phyloP scores from a whole-genome alignment of 1,140 invertebrate species.

The Lepidostoma basale region DNA sequence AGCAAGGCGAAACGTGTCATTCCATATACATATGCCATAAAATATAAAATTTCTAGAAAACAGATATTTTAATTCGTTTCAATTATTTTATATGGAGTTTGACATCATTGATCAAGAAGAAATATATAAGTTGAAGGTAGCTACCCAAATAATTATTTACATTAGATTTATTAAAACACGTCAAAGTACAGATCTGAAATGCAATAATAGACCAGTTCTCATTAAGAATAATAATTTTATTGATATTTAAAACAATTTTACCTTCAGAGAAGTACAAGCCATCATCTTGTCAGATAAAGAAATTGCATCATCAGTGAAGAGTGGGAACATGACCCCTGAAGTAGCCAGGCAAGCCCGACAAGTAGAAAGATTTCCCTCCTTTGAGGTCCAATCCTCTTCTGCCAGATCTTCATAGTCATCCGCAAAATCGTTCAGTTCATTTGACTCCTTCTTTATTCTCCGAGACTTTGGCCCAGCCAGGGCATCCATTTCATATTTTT shows the following conservation, averaged over 20 bases:
- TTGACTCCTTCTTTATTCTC: slow-evolving; percentile 16
- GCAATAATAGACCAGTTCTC: too few relatives aligned
- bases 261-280: slow-evolving; percentile 34
- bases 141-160: too few relatives aligned
- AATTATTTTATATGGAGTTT: too few relatives aligned
- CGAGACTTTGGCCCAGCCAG: slow-evolving; percentile 14
- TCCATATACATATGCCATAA: too few relatives aligned
- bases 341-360: slow-evolving; percentile 50
- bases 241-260: background rate
- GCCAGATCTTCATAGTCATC: slow-evolving; percentile 1
- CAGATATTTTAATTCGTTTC: too few relatives aligned
- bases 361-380: slow-evolving; percentile 44
- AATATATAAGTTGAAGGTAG: too few relatives aligned
- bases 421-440: background rate
- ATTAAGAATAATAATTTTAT: background rate
- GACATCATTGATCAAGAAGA: too few relatives aligned
- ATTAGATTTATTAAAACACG: too few relatives aligned
- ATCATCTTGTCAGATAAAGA: slow-evolving; percentile 29
- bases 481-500: slow-evolving; percentile 27
- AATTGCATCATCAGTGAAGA: slow-evolving; percentile 13
- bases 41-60: too few relatives aligned
- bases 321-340: slow-evolving; percentile 51
- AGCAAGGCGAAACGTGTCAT: too few relatives aligned
- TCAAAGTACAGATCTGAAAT: too few relatives aligned
- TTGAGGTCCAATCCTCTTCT: slow-evolving; percentile 38